Base-by-base conservation (phyloP, 2,888 invertebrate species). In the Synanthedon formicaeformis region DNA sequence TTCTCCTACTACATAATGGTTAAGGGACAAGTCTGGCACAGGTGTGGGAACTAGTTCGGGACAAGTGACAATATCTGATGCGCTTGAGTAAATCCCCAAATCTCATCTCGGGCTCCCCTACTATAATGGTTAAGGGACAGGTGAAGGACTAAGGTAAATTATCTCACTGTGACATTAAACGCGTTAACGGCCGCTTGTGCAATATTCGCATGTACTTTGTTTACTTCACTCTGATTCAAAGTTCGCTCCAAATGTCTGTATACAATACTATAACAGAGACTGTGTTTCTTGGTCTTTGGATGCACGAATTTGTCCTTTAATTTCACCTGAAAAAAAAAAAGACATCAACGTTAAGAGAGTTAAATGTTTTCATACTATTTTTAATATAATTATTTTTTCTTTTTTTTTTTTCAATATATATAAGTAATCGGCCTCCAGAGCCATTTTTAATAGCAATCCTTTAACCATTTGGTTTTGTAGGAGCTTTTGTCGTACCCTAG, bases 221-320 rank as follows among this genome's bases (percentile, higher is more conserved):
- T 96, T 0, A 96, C 97, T 87, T 99, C 98, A 0, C 88, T 88
- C 72, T 97, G 94, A 0, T 92, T 94, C 45, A 99, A 85, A 0
- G 96, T 96, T 58, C 92, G 91, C 68, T 97, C 96, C 91, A 97
- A 91, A 72, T 98, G 97, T 52, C 99, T 89, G 72, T 99, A 99
- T 0, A 94, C 89, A 60, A 99, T 96, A 62, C 94, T 91, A 75
- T 96, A 99, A 74, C 97, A 97, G 54, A 97, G 92, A 61, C 98
- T 98, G 34, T 86, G 90, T 66, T 90, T 91, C 50, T 93, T 91
- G 4, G 90, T 93, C 82, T 97, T 96, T 0, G 96, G 94, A 84
- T 98, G 94, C 51, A 87, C 82, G 75, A 96, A 99, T 65, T 93
- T 91, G 78, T 99, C 99, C 52, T 95, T 90, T 8, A 97, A 79